Evolutionary conservation across 2,113 vertebrate species (phyloP).

Genomic region (Oncorhynchus keta): DNA sequence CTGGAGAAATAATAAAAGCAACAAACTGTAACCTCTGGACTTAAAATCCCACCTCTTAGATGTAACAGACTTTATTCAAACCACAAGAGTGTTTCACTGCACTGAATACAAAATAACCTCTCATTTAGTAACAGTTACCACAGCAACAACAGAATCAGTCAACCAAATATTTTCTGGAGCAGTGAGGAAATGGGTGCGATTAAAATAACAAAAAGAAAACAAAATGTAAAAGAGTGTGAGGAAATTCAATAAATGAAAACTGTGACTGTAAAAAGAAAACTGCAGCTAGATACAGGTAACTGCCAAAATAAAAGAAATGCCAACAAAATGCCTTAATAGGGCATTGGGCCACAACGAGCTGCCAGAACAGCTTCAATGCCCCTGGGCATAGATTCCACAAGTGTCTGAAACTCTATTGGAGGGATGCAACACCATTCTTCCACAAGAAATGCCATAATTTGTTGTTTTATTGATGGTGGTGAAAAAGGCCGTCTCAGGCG

Average conservation of each 20-base stretch:
- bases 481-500: too few species aligned
- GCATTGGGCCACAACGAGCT: too few species aligned
- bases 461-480: too few species aligned
- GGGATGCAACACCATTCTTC: too few species aligned
- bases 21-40: background rate
- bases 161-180: background rate
- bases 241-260: background rate
- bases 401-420: too few species aligned
- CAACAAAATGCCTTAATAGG: too few species aligned
- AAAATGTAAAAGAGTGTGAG: background rate
- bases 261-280: background rate
- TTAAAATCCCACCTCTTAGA: background rate
- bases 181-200: background rate
- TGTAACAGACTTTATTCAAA: background rate
- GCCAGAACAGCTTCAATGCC: too few species aligned
- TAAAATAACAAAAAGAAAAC: background rate
- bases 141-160: slow-evolving; percentile 34
- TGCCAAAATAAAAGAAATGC: too few species aligned
- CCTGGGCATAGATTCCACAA: too few species aligned
- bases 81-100: slow-evolving; percentile 16
- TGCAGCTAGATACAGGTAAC: slow-evolving; percentile 3
- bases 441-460: too few species aligned
- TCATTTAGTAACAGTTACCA: slow-evolving; percentile 27
- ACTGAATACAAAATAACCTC: slow-evolving; percentile 25
- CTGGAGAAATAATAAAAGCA: background rate